These are phyloP conservation scores for Patella ulyssiponensis DNA, from an alignment of 2,888 invertebrate species.

Conservation along the genomic window DNA sequence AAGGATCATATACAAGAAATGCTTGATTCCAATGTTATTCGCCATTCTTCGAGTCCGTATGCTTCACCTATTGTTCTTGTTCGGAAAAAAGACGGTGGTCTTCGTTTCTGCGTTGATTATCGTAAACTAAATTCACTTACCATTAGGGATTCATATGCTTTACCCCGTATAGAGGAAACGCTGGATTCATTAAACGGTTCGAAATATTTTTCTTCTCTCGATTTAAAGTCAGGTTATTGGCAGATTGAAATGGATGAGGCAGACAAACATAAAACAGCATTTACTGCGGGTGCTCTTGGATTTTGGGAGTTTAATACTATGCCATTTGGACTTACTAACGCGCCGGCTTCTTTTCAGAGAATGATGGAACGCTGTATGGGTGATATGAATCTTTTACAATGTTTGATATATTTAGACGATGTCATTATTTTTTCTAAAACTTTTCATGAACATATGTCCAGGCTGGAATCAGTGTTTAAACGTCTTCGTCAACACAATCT, in stretches of 20 bases:
- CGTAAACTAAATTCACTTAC: too few relatives aligned
- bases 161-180: slow-evolving; percentile 21
- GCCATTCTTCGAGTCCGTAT: too few relatives aligned
- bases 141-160: too few relatives aligned
- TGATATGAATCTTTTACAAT: slow-evolving; percentile 27
- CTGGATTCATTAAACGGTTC: slow-evolving; percentile 34
- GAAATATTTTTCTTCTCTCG: slow-evolving; percentile 28
- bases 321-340: slow-evolving; percentile 39
- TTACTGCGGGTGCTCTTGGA: slow-evolving; percentile 36
- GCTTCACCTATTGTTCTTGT: too few relatives aligned
- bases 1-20: too few relatives aligned
- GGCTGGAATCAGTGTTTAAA: slow-evolving; percentile 34
- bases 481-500: slow-evolving; percentile 35
- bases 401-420: slow-evolving; percentile 46
- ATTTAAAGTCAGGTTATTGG: slow-evolving; percentile 36
- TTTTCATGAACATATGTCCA: slow-evolving; percentile 37
- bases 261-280: slow-evolving; percentile 37
- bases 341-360: slow-evolving; percentile 37
- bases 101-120: too few relatives aligned
- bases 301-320: slow-evolving; percentile 31
- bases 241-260: slow-evolving; percentile 31
- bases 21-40: too few relatives aligned
- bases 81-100: too few relatives aligned
- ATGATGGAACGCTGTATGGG: slow-evolving; percentile 36
- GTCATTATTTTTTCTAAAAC: slow-evolving; percentile 35